Evolutionary conservation across 92 coral and sea anemone genomes (phyloP).

Genomic region (Epizoanthus scotinus): DNA sequence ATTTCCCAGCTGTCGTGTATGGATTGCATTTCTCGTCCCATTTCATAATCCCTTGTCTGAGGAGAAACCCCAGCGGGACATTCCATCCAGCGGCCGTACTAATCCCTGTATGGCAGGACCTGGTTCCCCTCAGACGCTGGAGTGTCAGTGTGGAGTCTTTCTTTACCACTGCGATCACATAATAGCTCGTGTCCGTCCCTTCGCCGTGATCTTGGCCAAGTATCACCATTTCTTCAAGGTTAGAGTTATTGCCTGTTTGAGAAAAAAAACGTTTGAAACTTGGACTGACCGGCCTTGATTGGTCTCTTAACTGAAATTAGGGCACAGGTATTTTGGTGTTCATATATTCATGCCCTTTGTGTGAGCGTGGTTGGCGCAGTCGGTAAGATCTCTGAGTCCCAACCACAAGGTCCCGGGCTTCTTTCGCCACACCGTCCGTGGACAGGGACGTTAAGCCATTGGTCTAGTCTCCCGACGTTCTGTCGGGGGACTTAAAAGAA

Average conservation of each 20-base stretch:
- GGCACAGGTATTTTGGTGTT: neutral
- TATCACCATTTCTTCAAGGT: neutral
- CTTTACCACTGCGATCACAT: constrained; percentile 49
- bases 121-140: constrained; percentile 23
- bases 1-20: constrained; percentile 37
- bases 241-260: neutral
- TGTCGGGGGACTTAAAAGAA: no score
- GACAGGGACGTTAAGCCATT: no score
- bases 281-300: neutral
- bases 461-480: no score
- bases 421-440: no score
- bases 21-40: constrained; percentile 18
- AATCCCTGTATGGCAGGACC: constrained; percentile 50
- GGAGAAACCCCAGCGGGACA: constrained; percentile 55
- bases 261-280: neutral
- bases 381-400: no score
- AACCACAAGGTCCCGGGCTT: no score
- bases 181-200: constrained; percentile 34
- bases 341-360: no score
- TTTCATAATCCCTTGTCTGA: constrained; percentile 3
- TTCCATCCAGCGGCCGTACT: constrained; percentile 50
- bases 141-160: constrained; percentile 35
- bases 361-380: no score
- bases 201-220: constrained; percentile 23
- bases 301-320: neutral